phyloP scores from a whole-genome alignment of 2,888 invertebrate genomes.

The Drosophila flavopinicola region DNA sequence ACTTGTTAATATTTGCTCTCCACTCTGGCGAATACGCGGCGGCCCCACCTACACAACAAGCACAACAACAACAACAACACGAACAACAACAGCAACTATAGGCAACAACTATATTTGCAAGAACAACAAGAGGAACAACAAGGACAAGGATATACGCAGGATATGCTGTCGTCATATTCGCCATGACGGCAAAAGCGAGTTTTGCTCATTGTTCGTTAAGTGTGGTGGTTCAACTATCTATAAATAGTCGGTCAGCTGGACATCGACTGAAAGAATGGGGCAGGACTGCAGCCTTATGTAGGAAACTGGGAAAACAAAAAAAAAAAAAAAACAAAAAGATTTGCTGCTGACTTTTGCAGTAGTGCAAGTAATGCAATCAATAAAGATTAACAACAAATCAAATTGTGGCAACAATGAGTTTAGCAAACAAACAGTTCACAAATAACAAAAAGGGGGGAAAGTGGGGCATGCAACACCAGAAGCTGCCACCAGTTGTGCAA shows the following conservation, averaged over 20 bases:
- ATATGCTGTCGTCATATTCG: slow-evolving; percentile 59
- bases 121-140: slow-evolving; percentile 16
- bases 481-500: not conserved
- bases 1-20: slow-evolving; percentile 71
- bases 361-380: slow-evolving; percentile 52
- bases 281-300: not conserved
- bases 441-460: not conserved
- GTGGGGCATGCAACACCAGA: slow-evolving; percentile 22
- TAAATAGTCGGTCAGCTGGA: slow-evolving; percentile 43
- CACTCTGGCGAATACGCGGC: slow-evolving; percentile 25
- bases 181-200: slow-evolving; percentile 18
- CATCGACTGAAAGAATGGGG: slow-evolving; percentile 2
- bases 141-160: slow-evolving; percentile 20
- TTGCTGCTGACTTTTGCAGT: slow-evolving; percentile 24
- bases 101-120: slow-evolving; percentile 32
- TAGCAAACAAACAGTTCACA: slow-evolving; percentile 14
- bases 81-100: slow-evolving; percentile 15
- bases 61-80: slow-evolving; percentile 21
- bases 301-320: too few relatives aligned
- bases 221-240: slow-evolving; percentile 54
- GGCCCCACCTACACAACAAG: slow-evolving; percentile 41
- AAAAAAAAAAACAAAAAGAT: too few relatives aligned
- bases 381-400: slow-evolving; percentile 56
- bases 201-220: slow-evolving; percentile 20
- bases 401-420: slow-evolving; percentile 40